Evolutionary conservation across 92 coral and sea anemone genomes (phyloP), one percentile per base, ranked within the genome.

Genomic region (Pocillopora meandrina): DNA sequence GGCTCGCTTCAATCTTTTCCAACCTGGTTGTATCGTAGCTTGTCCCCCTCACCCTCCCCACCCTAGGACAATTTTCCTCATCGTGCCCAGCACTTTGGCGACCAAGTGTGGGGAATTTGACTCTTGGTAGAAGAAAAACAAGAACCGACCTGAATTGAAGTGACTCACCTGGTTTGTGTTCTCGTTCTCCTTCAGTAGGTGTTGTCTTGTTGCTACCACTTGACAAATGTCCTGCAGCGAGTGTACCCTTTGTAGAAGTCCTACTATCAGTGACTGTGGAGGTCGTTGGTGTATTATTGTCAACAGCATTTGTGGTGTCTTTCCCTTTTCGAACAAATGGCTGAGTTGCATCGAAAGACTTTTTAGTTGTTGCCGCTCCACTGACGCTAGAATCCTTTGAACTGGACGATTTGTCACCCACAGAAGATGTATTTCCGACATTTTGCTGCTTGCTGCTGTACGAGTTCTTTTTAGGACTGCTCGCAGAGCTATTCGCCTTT

Each of bases 91-190:
- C 8, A 42, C 52, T 42, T 42, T 42, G 52, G 52, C 52, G 52
- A 42, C 8, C 8, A 42, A 42, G 52, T 42, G 52, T 42, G 52
- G 52, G 52, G 52, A 42, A 42, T 42, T 3, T 42, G 52, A 42
- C 52, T 3, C 52, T 7, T 42, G 8, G 8, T 42, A 42, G 26
- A 8, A 23, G 15, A 68, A 10, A 47, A 26, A n/a, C 35, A 14
- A 14, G 3, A 31, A 15, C 14, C 17, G 23, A 8, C 7, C 17
- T 58, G 17, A 76, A 34, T 35, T 21, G 9, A 21, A 19, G 52
- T 61, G 13, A 20, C 67, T 81, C 62, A 93, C 96, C 84, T 61
- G 91, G 90, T 68, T 90, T 93, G 10, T 88, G 96, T 4, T 93
- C 96, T 26, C 84, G 81, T 34, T 93, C 96, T 52, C 76, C 86